Percentiles rank a stretch among this genome's conserved stretches.
These are phyloP conservation scores for Lucinisca nassula DNA, from an alignment of 2,888 invertebrate species.

Conservation along the genomic window DNA sequence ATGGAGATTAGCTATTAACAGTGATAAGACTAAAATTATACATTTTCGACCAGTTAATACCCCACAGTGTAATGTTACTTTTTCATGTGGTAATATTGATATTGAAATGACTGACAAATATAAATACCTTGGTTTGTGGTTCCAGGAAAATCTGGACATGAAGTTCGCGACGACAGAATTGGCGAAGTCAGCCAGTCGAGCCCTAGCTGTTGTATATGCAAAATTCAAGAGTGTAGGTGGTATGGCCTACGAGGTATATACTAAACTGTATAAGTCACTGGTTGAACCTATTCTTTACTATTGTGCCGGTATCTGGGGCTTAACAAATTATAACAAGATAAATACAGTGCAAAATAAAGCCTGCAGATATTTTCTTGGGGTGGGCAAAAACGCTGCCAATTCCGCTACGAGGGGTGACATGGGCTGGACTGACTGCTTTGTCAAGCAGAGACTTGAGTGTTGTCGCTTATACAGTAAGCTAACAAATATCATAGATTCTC, in stretches of 20 bases:
- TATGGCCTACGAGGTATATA: constrained; percentile 1
- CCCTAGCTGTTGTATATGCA: neutral
- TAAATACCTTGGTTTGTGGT: constrained; percentile 18
- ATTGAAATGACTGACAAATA: neutral
- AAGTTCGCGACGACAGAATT: constrained; percentile 8
- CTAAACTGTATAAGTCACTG: neutral
- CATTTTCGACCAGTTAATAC: neutral
- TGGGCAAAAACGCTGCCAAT: constrained; percentile 12
- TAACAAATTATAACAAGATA: constrained; percentile 8
- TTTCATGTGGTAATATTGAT: neutral
- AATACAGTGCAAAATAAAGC: constrained; percentile 16
- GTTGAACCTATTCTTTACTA: neutral
- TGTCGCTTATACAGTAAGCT: constrained; percentile 11
- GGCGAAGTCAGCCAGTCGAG: constrained; percentile 17
- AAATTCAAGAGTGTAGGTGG: neutral
- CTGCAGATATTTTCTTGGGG: neutral
- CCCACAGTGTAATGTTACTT: neutral
- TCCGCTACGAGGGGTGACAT: neutral
- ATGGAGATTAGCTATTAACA: neutral
- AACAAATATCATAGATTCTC: neutral
- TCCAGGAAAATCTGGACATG: constrained; percentile 9
- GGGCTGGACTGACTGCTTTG: constrained; percentile 4
- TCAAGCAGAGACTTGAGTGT: constrained; percentile 10
- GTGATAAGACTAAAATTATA: constrained; percentile 1
- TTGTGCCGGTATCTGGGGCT: constrained; percentile 9